phyloP scores from a whole-genome alignment of 1,140 invertebrate species.

The Drosophila tropicalis region DNA sequence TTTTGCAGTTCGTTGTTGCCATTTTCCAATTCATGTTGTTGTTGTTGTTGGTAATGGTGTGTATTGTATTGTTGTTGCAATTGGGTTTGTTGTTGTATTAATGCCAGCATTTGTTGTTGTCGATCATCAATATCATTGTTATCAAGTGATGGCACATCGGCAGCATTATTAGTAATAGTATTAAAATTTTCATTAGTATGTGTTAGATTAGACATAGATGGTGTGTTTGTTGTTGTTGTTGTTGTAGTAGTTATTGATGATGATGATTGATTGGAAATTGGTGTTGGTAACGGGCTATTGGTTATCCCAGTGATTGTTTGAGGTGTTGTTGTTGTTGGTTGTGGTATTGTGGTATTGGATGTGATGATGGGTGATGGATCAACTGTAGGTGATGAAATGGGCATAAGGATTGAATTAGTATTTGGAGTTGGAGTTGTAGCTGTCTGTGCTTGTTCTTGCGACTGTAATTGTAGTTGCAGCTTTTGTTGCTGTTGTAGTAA shows the following conservation, averaged over 20 bases:
- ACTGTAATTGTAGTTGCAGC: slow-evolving; percentile 49
- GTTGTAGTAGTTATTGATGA: slow-evolving; percentile 28
- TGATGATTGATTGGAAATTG: slow-evolving; percentile 24
- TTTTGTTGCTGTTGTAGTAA: slow-evolving; percentile 37
- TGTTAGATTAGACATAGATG: slow-evolving; percentile 64
- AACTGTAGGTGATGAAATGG: slow-evolving; percentile 75
- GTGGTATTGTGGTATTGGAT: slow-evolving; percentile 55
- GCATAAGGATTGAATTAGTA: slow-evolving; percentile 73
- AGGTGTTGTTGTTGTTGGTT: slow-evolving; percentile 30
- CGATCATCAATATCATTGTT: slow-evolving; percentile 51
- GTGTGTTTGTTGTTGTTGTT: slow-evolving; percentile 41
- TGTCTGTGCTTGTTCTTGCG: slow-evolving; percentile 44
- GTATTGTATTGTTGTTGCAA: slow-evolving; percentile 77
- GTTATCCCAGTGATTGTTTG: background rate
- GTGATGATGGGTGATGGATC: slow-evolving; percentile 64
- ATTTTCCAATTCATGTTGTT: slow-evolving; percentile 21
- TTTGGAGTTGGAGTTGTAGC: slow-evolving; percentile 34
- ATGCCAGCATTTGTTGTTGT: slow-evolving; percentile 76
- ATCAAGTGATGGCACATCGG: slow-evolving; percentile 48
- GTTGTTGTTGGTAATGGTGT: slow-evolving; percentile 54
- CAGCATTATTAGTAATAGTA: slow-evolving; percentile 78
- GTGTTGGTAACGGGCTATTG: slow-evolving; percentile 18
- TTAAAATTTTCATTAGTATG: slow-evolving; percentile 81
- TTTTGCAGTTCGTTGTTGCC: slow-evolving; percentile 40
- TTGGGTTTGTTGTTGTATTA: slow-evolving; percentile 81